Conservation (phyloP, 2,113 vertebrate genomes). For the Callipepla californica region DNA sequence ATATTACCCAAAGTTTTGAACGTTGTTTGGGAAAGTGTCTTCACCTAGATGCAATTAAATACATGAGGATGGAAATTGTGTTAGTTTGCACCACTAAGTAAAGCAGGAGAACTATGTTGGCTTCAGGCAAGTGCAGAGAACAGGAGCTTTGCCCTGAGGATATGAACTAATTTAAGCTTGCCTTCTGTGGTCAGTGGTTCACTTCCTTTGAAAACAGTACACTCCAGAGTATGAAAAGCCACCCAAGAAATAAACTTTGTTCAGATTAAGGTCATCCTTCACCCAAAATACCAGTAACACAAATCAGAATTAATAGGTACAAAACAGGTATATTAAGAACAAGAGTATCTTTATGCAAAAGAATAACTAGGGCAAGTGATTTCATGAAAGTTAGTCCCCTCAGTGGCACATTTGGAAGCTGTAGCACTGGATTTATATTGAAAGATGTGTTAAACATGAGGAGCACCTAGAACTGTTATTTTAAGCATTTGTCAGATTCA, state of each 20-base stretch:
- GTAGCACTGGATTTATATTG: not conserved
- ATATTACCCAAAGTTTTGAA: not conserved
- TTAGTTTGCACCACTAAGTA: conserved; percentile 53
- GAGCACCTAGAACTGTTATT: not conserved
- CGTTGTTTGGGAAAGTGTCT: not conserved
- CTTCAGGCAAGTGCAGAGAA: conserved; percentile 56
- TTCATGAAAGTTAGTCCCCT: not conserved
- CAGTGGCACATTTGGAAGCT: not conserved
- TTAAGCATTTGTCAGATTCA: not conserved
- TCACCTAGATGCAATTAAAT: not conserved
- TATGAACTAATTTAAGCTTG: conserved; percentile 67
- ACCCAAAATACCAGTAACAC: not conserved
- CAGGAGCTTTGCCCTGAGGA: conserved; percentile 60
- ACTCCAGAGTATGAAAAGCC: conserved; percentile 41
- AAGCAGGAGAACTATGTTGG: conserved; percentile 34
- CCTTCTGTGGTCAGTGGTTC: conserved; percentile 62
- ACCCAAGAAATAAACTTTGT: conserved; percentile 42
- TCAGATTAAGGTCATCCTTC: conserved; percentile 43
- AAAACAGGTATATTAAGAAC: not conserved
- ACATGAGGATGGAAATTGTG: conserved; percentile 12
- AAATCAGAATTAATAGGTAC: not conserved
- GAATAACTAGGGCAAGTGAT: not conserved
- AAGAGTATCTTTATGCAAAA: not conserved
- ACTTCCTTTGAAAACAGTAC: conserved; percentile 47
- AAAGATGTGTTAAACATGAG: not conserved